Evolutionary conservation across 1,140 invertebrate genomes (phyloP).

Genomic region (Brachionus manjavacas): DNA sequence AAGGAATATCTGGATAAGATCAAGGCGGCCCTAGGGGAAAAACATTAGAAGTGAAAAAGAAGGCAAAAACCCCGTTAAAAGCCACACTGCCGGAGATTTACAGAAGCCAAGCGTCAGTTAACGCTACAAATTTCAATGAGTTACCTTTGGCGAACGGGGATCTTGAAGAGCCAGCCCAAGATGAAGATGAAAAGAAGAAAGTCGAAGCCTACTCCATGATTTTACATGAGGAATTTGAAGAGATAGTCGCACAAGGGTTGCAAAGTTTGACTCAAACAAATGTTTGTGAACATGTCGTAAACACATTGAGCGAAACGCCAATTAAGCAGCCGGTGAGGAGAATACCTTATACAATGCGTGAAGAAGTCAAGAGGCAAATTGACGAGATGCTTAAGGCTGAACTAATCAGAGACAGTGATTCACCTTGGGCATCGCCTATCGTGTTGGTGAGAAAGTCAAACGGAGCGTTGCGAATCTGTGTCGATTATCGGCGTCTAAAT

Average conservation of each 20-base stretch:
- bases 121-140: too few species aligned
- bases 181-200: background rate
- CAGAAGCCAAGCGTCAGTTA: too few species aligned
- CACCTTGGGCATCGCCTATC: background rate
- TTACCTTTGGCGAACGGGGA: background rate
- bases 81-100: too few species aligned
- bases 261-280: background rate
- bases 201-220: background rate
- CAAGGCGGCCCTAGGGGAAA: too few species aligned
- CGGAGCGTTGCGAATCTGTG: conserved; percentile 5
- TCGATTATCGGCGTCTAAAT: conserved; percentile 43
- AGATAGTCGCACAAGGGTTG: background rate
- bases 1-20: too few species aligned
- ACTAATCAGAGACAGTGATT: conserved; percentile 43
- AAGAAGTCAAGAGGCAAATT: background rate
- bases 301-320: background rate
- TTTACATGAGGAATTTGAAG: background rate
- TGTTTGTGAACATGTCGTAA: background rate
- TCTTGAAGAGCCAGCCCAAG: background rate
- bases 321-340: background rate
- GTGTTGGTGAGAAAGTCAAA: conserved; percentile 34
- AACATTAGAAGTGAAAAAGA: too few species aligned
- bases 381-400: conserved; percentile 34
- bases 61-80: too few species aligned
- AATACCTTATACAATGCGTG: background rate